Evolutionary conservation across 2,888 invertebrate species (phyloP).

Genomic region (Abrostola tripartita): DNA sequence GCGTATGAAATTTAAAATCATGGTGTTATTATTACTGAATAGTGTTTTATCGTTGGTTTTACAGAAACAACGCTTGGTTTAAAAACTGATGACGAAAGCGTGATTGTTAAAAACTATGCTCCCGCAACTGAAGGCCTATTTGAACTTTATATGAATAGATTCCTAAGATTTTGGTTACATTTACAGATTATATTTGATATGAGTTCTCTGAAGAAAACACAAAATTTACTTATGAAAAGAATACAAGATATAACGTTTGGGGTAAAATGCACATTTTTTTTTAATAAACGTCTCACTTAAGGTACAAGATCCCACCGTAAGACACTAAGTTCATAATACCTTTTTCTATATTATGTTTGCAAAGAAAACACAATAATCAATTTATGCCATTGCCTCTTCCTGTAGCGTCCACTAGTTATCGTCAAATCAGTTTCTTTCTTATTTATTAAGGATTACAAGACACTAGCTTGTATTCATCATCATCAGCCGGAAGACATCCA

Average conservation of each 20-base stretch:
- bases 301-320: no score
- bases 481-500: no score
- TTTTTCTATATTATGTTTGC: no score
- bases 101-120: constrained; percentile 14
- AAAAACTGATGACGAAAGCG: constrained; percentile 12
- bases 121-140: constrained; percentile 5
- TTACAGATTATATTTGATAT: constrained; percentile 6
- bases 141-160: neutral
- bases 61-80: constrained; percentile 31
- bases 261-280: constrained; percentile 11
- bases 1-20: constrained; percentile 2
- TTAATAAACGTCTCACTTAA: no score
- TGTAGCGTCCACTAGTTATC: no score
- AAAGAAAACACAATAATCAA: no score
- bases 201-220: constrained; percentile 15
- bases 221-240: constrained; percentile 6
- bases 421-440: no score
- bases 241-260: constrained; percentile 7
- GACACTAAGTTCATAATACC: no score
- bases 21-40: neutral
- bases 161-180: constrained; percentile 29
- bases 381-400: no score
- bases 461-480: no score
- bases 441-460: no score
- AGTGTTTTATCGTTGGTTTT: constrained; percentile 3